Evolutionary conservation across 2,113 vertebrate genomes (phyloP).

Genomic region (Sturnira hondurensis): DNA sequence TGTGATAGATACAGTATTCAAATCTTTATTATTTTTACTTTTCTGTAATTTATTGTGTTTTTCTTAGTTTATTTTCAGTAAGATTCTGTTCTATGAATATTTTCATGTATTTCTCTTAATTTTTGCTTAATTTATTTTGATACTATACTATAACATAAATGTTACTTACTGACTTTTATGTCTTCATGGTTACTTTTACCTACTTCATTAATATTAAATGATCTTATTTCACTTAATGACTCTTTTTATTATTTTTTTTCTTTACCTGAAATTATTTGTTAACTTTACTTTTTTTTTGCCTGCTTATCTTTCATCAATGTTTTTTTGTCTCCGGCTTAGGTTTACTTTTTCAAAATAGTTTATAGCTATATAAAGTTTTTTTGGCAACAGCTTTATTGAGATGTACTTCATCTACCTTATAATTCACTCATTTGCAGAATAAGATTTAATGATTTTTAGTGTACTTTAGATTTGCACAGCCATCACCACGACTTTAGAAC

Average conservation of each 20-base stretch:
- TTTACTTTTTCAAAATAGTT: neutral
- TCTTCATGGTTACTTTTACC: neutral
- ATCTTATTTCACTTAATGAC: neutral
- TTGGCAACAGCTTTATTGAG: neutral
- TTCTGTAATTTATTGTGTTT: neutral
- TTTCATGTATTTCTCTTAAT: neutral
- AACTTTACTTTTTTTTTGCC: no score
- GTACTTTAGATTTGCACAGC: neutral
- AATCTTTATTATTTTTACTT: neutral
- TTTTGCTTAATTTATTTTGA: neutral
- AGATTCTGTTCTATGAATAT: neutral
- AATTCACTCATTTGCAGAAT: neutral
- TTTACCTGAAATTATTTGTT: constrained; percentile 6
- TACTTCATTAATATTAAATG: constrained; percentile 13
- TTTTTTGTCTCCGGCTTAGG: neutral
- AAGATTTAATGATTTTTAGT: neutral
- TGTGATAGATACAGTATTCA: neutral
- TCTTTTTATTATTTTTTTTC: neutral
- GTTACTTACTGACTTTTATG: neutral
- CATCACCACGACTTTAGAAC: neutral
- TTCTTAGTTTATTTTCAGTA: neutral
- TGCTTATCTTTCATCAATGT: no score
- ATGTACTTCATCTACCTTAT: neutral
- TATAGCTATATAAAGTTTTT: neutral
- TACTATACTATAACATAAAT: neutral